Evolutionary conservation across 2,888 invertebrate genomes (phyloP), one percentile per base, ranked within the genome.

Genomic region (Tenthredo notha): DNA sequence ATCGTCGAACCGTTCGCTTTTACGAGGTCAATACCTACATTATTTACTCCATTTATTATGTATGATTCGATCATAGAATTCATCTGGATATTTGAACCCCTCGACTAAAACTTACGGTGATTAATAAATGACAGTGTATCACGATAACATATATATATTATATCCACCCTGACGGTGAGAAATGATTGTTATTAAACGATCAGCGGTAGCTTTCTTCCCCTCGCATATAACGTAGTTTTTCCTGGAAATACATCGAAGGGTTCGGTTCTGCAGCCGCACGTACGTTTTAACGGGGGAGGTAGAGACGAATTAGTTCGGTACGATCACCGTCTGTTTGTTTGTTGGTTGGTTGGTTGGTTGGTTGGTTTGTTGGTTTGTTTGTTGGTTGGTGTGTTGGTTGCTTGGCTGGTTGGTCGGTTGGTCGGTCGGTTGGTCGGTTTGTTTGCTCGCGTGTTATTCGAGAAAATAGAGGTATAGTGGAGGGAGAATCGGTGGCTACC

Each of bases 271-370:
- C 47, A 37, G 37, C n/a, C 61, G 80, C 47, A 77, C 37, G 61
- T n/a, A 50, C 77, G 77, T 77, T 40, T 40, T 1, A 3, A 18
- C 15, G 25, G 37, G 15, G 61, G n/a, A 25, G 83, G 67, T 47
- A 83, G 80, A 21, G 33, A 43, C n/a, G 12, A 83, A 83, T 83
- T 83, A 70, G 25, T 83, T 70, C 83, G 65, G 67, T 67, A 67
- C 67, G 40, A 83, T 83, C 47, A 67, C 47, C 43, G 67, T 83
- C 43, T 67, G 83, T 83, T 67, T 83, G 67, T 82, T 67, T 82
- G 82, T 82, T 82, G 65, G 58, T 82, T 54, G 25, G 78, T 58
- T 78, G n/a, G 40, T 43, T 43, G 2, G 47, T 47, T 47, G 0
- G 47, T 15, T 47, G 12, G 47, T 47, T 2, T n/a, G n/a, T n/a